Evolutionary conservation across 2,113 vertebrate species (phyloP).

Genomic region (Ophthalmolycus amberensis): DNA sequence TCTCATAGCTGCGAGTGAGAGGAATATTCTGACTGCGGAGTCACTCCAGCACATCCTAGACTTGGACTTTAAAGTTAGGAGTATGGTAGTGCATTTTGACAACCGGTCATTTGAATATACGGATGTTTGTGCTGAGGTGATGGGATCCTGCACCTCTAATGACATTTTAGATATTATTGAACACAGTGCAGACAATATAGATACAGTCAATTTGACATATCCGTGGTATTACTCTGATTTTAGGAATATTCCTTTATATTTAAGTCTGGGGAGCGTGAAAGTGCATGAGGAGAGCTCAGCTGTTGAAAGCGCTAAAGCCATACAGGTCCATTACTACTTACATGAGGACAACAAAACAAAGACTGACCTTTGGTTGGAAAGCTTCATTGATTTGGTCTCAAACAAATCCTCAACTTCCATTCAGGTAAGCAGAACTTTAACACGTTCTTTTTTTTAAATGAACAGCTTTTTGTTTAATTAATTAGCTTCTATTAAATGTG

Average conservation of each 20-base stretch:
- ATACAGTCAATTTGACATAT: slow-evolving; percentile 64
- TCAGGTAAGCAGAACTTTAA: slow-evolving; percentile 71
- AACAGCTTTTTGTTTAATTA: neutral
- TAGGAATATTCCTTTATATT: slow-evolving; percentile 68
- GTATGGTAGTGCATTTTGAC: slow-evolving; percentile 29
- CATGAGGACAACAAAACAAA: slow-evolving; percentile 46
- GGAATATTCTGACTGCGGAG: slow-evolving; percentile 62
- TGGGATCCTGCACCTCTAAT: slow-evolving; percentile 66
- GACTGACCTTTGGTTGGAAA: slow-evolving; percentile 79
- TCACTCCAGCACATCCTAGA: slow-evolving; percentile 69
- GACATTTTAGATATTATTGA: slow-evolving; percentile 66
- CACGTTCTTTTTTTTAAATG: neutral
- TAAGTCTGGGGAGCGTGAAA: slow-evolving; percentile 79
- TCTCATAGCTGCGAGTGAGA: slow-evolving; percentile 70
- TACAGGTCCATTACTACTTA: slow-evolving; percentile 84
- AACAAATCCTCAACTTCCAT: slow-evolving; percentile 31
- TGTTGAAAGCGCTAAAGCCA: slow-evolving; percentile 74
- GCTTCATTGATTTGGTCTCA: slow-evolving; percentile 71
- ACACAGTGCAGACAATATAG: slow-evolving; percentile 52
- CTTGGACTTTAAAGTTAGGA: slow-evolving; percentile 74
- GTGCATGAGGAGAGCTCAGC: slow-evolving; percentile 20
- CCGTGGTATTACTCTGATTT: neutral
- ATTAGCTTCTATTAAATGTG: neutral
- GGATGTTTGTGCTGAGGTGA: slow-evolving; percentile 69
- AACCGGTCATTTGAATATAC: slow-evolving; percentile 53